phyloP scores from a whole-genome alignment of 2,113 vertebrate genomes.

The Nothocercus julius region DNA sequence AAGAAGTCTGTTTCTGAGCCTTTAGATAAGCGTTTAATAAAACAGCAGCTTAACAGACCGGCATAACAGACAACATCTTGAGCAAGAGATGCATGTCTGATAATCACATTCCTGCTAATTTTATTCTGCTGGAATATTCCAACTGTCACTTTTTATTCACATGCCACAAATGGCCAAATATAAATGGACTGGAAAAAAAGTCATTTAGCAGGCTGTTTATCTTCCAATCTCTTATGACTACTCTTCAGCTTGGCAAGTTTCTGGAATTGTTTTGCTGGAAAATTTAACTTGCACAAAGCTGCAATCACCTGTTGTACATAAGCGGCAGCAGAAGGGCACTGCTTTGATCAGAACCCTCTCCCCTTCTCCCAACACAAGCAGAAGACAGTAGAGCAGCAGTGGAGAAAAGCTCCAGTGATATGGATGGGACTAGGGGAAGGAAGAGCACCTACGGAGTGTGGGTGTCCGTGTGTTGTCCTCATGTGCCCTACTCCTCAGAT shows the following conservation, averaged over 20 bases:
- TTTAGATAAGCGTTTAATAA: not conserved
- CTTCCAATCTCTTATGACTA: not conserved
- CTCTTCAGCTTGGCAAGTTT: not conserved
- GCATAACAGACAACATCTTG: not conserved
- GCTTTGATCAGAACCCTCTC: not conserved
- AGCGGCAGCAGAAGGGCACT: not conserved
- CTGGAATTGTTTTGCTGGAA: not conserved
- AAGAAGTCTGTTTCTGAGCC: not conserved
- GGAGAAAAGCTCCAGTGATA: not conserved
- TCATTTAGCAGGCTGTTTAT: not conserved
- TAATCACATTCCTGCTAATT: not conserved
- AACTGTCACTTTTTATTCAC: not conserved
- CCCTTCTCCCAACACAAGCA: not conserved
- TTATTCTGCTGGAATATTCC: slow-evolving; percentile 30
- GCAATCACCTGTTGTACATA: not conserved
- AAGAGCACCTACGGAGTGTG: not conserved
- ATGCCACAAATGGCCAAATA: not conserved
- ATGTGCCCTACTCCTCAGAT: not conserved
- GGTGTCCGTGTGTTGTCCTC: not conserved
- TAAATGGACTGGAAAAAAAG: not conserved
- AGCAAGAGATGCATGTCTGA: not conserved
- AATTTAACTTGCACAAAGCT: not conserved
- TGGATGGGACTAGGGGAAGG: not conserved
- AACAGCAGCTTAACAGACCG: slow-evolving; percentile 7
- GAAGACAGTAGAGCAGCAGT: not conserved